Percentiles rank a stretch among this genome's conserved stretches.
Evolutionary conservation across 2,797 vertebrate species (phyloP).

Genomic region (Malacoctenus gilli): DNA sequence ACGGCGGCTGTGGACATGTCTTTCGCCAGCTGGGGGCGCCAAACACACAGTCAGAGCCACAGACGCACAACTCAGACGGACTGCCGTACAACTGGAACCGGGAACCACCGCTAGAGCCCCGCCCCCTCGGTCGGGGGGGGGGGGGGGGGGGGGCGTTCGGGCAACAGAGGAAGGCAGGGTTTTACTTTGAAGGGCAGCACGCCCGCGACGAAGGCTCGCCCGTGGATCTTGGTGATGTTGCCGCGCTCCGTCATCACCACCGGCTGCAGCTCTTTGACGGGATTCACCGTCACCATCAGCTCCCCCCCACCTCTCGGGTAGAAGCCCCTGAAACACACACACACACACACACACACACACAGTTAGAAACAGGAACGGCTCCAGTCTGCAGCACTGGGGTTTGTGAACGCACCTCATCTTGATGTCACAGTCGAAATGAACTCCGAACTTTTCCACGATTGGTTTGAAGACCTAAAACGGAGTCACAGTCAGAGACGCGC

Average conservation of each 20-base stretch:
- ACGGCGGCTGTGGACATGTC: constrained; percentile 92
- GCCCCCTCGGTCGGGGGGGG: too few relatives aligned
- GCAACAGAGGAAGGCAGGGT: background rate
- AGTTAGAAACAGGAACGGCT: too few relatives aligned
- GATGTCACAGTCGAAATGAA: constrained; percentile 91
- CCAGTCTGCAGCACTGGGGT: too few relatives aligned
- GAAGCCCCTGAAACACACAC: constrained; percentile 85
- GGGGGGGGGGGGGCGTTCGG: too few relatives aligned
- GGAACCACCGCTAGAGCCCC: too few relatives aligned
- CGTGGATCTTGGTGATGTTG: constrained; percentile 92
- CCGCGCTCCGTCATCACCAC: constrained; percentile 90
- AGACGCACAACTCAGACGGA: background rate
- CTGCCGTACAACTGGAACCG: too few relatives aligned
- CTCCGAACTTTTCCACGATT: constrained; percentile 89
- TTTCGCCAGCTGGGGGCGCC: constrained; percentile 91
- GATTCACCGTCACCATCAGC: constrained; percentile 86
- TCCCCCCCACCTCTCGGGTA: constrained; percentile 96
- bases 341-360: background rate
- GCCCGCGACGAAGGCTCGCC: constrained; percentile 92
- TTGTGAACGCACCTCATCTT: constrained; percentile 90
- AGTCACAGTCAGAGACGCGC: too few relatives aligned
- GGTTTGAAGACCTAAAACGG: constrained; percentile 91
- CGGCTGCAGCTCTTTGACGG: constrained; percentile 88
- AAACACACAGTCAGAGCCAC: too few relatives aligned
- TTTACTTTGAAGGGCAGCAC: constrained; percentile 91